These are phyloP conservation scores for Perccottus glenii DNA, from an alignment of 2,113 vertebrate genomes.

Conservation along the genomic window DNA sequence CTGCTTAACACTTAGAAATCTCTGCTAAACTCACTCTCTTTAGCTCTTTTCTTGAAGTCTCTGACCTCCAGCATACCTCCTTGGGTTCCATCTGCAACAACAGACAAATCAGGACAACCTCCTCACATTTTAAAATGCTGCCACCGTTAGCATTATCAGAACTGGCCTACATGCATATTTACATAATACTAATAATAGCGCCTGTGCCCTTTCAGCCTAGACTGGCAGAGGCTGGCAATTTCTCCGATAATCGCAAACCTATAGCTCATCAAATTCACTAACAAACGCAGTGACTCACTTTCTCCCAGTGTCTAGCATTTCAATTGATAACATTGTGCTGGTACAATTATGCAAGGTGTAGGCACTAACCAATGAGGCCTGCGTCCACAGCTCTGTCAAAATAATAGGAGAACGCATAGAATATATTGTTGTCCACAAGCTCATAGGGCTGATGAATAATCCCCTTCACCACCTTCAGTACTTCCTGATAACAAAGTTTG, in stretches of 20 bases:
- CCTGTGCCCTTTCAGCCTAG: constrained; percentile 35
- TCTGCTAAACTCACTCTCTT: constrained; percentile 86
- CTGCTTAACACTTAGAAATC: background rate
- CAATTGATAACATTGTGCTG: constrained; percentile 38
- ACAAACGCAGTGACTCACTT: constrained; percentile 63
- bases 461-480: constrained; percentile 86
- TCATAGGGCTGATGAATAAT: constrained; percentile 89
- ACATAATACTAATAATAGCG: constrained; percentile 48
- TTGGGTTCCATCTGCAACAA: constrained; percentile 83
- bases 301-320: constrained; percentile 26
- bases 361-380: constrained; percentile 86
- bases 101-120: constrained; percentile 12
- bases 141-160: constrained; percentile 27
- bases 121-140: constrained; percentile 28
- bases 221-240: constrained; percentile 46
- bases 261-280: constrained; percentile 49
- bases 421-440: constrained; percentile 77
- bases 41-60: constrained; percentile 90
- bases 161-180: constrained; percentile 21
- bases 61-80: constrained; percentile 88
- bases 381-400: constrained; percentile 93
- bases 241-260: constrained; percentile 61
- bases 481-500: constrained; percentile 88
- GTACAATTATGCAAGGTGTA: constrained; percentile 56
- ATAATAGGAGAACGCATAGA: constrained; percentile 98